Evolutionary conservation across 2,888 invertebrate species (phyloP), one percentile per base, ranked within the genome.

Genomic region (Iphiclides podalirius): DNA sequence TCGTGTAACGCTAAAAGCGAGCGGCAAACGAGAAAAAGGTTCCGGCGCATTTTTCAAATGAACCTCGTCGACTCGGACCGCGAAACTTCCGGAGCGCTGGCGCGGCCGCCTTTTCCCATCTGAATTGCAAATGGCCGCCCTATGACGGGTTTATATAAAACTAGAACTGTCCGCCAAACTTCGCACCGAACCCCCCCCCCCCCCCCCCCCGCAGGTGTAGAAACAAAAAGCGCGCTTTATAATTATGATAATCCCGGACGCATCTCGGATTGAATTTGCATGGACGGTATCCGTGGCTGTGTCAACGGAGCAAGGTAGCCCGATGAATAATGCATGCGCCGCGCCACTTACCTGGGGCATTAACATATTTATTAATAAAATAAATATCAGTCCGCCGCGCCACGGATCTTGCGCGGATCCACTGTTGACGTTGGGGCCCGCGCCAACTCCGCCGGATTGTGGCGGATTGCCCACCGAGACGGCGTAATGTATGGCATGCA

Each of bases 301-400:
- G 87, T 88, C 87, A 88, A 87, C 86, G 75, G 75, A 72, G 82
- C 80, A 77, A 79, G 83, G 82, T 75, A 64, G 61, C 67, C 64
- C 71, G 75, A 79, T 87, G 88, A 86, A 88, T 87, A 80, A 88
- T 88, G 88, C 85, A 88, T 64, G 50, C 68, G 63, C 64, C 67
- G 67, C 70, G 81, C 82, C 76, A 84, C 87, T 87, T 86, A 87
- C 85, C 86, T 84, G 67, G 58, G 60, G 62, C 66, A 88, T 88
- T 88, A 86, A 85, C 88, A 88, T 88, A 87, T 88, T 88, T 88
- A 88, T 88, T 88, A 87, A 87, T 87, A 87, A 86, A 82, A 87
- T 87, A 87, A 85, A 86, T 86, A 83, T 70, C 70, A 75, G 78
- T 83, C 80, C 73, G 72, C 41, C 60, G 47, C 53, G 58, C 56